Base-by-base conservation (phyloP, 2,113 vertebrate genomes). In the Dipodomys stephensi region DNA sequence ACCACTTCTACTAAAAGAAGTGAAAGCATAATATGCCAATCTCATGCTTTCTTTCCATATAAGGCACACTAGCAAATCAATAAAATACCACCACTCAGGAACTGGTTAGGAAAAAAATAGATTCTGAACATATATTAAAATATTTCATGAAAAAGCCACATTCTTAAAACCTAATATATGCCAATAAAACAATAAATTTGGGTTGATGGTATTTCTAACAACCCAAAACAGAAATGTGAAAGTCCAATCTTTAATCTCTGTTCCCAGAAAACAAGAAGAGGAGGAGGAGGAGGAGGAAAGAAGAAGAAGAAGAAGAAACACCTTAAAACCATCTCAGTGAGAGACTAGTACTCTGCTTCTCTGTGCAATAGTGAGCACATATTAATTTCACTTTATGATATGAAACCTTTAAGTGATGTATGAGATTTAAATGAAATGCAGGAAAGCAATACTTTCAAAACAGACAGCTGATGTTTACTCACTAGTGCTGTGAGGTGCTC, bases 371-470 rank as follows among this genome's bases (percentile, higher is more conserved):
- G 16, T 11, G 60, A 76, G 23, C 57, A 94, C 95, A 69, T 1
- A 78, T 25, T 74, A 89, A 78, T 85, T 81, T 28, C 11, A 74
- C 30, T 87, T 87, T 84, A 60, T 62, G n/a, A 72, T 27, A 4
- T 44, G 22, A 78, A 92, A 46, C 2, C 10, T 84, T 78, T 78
- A 86, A 53, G 80, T 76, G 7, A 13, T 88, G 10, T 53, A 83
- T 69, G 35, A 90, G 23, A 72, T 69, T 83, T 77, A 49, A 96
- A 88, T 72, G 19, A 23, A 89, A 82, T 68, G 23, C 27, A 80
- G 80, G 72, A 90, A 67, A 88, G 20, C 53, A n/a, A 85, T 57
- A 49, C 46, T 80, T 84, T 92, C 78, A 92, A 74, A 92, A 77
- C 1, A 15, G 6, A 13, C 4, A 60, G 39, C 25, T 90, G 90